Evolutionary conservation across 2,113 vertebrate species (phyloP), one percentile per base, ranked within the genome.

Genomic region (Festucalex cinctus): DNA sequence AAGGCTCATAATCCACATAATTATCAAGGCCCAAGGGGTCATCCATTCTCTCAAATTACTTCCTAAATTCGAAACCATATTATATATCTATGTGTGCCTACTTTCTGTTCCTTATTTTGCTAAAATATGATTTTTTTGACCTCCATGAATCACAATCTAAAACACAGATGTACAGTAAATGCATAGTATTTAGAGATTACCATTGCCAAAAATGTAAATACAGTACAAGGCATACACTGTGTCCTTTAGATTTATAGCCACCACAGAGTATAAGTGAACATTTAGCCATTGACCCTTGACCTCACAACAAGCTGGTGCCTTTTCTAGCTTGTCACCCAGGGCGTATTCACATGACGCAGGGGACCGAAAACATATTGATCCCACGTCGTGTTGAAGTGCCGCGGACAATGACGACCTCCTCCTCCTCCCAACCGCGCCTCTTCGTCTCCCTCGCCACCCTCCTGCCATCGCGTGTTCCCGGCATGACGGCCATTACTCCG

Each of bases 281-380:
- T 77, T 81, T 73, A 73, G 62, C 62, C 61, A 13, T 20, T 73
- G 76, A 78, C 76, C 80, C 57, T 69, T 85, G 71, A 81, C 69
- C 79, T 82, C 76, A 66, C 53, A 77, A 62, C 63, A 70, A 78
- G 72, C 65, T 70, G 71, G 72, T 48, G 67, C 43, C 64, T 69
- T 76, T 80, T 73, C 43, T 73, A 76, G 78, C 69, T 68, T 62
- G 73, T 83, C 64, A 74, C 65, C 70, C 59, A 57, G 44, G 63
- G 63, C 68, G 68, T 22, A 64, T 73, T 83, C 74, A 70, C 70
- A 73, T 76, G 66, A 79, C 59, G 73, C 51, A 26, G 62, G 65
- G 72, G 70, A 77, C 73, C 57, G 28, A 72, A 78, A 58, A 66
- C 61, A 68, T 80, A 48, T 44, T 63, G 13, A 51, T 74, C 9